phyloP scores from a whole-genome alignment of 2,888 invertebrate species.

The Ptilodon capucinus region DNA sequence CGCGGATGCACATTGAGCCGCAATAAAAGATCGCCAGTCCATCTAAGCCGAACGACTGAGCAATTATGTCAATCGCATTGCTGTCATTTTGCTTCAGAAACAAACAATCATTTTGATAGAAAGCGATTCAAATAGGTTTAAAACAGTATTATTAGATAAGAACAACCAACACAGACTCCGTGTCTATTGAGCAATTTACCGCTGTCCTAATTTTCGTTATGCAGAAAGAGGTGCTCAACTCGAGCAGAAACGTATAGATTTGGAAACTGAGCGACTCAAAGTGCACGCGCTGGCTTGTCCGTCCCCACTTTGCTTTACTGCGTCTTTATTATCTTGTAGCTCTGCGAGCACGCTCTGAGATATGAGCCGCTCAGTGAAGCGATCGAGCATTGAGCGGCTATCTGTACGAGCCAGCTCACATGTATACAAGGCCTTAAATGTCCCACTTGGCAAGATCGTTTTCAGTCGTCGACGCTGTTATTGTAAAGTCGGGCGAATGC shows the following conservation, averaged over 20 bases:
- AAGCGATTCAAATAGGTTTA: no score
- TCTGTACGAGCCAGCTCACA: neutral
- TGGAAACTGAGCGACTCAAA: neutral
- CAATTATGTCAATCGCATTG: no score
- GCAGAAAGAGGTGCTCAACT: neutral
- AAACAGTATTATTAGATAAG: no score
- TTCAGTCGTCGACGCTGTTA: conserved; percentile 27
- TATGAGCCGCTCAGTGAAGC: neutral
- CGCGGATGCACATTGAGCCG: neutral
- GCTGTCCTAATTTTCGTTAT: no score
- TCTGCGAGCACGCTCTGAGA: neutral
- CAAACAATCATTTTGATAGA: no score
- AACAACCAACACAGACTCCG: no score
- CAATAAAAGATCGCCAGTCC: no score
- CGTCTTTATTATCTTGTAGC: neutral
- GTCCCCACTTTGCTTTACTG: no score
- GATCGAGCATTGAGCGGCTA: neutral
- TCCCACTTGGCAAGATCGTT: conserved; percentile 40
- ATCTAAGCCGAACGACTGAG: no score
- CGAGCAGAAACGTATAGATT: neutral
- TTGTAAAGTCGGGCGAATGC: neutral
- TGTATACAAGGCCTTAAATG: conserved; percentile 4
- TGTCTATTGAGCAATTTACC: no score
- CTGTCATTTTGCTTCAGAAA: no score
- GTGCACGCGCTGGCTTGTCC: neutral